Evolutionary conservation across 1,140 invertebrate species (phyloP), one percentile per base, ranked within the genome.

Genomic region (Drosophila pachea): DNA sequence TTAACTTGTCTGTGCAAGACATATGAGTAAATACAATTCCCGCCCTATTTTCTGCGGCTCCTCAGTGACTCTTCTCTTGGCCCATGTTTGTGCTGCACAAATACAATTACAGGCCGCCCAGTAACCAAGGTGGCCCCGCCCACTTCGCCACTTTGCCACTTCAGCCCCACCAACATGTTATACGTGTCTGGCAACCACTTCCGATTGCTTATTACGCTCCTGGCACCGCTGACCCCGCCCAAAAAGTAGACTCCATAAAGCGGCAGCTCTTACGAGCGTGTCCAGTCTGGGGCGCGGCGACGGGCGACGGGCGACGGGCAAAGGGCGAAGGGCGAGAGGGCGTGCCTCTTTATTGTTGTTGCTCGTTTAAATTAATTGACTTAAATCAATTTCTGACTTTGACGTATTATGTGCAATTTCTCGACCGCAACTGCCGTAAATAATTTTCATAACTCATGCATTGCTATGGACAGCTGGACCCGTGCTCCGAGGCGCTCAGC

Each of bases 311-410:
- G 54, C 49, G 22, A 59, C n/a, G n/a, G 35, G 32, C 35, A 9
- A 12, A 12, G 60, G 35, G n/a, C n/a, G 36, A 22, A 1, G 40
- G 56, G 54, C 49, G 22, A 59, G n/a, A 32, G 64, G 52, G 43
- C 61, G 48, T 54, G 45, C 35, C 29, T 58, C 67, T 54, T 65
- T 73, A 63, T 75, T 76, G 76, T 73, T 73, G 61, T 64, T 60
- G 67, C 53, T 81, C 65, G 76, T 79, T 77, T 71, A 81, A 86
- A 86, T 86, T 86, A 86, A 86, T 86, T 77, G 81, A 77, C 81
- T 86, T 86, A 77, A 86, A 86, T 86, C 81, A 86, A 86, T 86
- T 86, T 77, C 81, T 81, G 82, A 86, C 81, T 86, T 81, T 84
- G 81, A 84, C 83, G 76, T 86, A 84, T 79, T 76, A 55, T 58